Evolutionary conservation across 2,797 vertebrate genomes (phyloP).

Genomic region (Sciurus vulgaris): DNA sequence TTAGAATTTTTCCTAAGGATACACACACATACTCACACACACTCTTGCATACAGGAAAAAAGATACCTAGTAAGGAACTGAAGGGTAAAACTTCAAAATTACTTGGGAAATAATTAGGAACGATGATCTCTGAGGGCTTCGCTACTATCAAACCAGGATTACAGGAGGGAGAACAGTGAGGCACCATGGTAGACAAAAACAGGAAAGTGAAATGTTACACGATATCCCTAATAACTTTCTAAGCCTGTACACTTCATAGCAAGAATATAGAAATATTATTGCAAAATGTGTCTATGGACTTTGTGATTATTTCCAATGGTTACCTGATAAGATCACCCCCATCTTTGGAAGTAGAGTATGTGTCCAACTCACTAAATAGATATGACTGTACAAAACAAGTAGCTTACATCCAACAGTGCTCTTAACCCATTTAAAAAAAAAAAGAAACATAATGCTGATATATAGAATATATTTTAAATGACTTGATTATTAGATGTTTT

Average conservation of each 20-base stretch:
- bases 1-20: neutral
- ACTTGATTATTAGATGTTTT: neutral
- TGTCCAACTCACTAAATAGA: neutral
- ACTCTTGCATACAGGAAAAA: too few species aligned
- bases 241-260: neutral
- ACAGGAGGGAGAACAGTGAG: neutral
- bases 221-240: neutral
- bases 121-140: neutral
- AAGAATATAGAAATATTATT: neutral
- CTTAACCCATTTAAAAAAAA: neutral
- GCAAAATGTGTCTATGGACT: neutral
- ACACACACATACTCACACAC: neutral
- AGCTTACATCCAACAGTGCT: neutral
- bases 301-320: neutral
- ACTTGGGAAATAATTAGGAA: neutral
- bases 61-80: neutral
- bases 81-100: neutral
- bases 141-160: neutral
- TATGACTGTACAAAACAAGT: neutral
- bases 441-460: neutral
- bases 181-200: fast-evolving
- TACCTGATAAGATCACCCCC: neutral
- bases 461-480: neutral
- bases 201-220: neutral
- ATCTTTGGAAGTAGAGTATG: neutral